Conservation (phyloP, 2,888 invertebrate genomes). For the Polydrusus tereticollis region DNA sequence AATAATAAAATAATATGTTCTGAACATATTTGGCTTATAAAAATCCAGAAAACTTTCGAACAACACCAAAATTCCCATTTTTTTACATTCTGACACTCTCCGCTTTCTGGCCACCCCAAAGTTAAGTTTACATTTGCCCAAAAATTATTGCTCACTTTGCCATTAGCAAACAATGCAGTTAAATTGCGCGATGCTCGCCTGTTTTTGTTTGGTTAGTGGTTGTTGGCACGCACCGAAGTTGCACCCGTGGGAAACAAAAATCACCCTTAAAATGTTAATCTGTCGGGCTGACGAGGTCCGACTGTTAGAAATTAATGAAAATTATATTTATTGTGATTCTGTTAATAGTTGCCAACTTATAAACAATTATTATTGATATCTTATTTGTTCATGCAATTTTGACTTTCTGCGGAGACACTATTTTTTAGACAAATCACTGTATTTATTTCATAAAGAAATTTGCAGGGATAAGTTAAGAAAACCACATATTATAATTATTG, state of each 20-base stretch:
- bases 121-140: slow-evolving; percentile 41
- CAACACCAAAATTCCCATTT: background rate
- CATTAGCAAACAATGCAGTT: slow-evolving; percentile 60
- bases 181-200: slow-evolving; percentile 59
- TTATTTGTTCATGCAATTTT: too few relatives aligned
- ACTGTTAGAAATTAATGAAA: slow-evolving; percentile 44
- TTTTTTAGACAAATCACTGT: too few relatives aligned
- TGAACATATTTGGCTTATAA: too few relatives aligned
- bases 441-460: too few relatives aligned
- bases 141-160: slow-evolving; percentile 57
- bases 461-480: too few relatives aligned
- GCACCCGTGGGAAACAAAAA: slow-evolving; percentile 62
- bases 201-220: slow-evolving; percentile 64
- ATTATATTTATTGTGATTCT: too few relatives aligned
- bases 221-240: slow-evolving; percentile 63
- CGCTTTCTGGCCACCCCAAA: slow-evolving; percentile 34
- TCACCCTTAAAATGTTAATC: slow-evolving; percentile 43
- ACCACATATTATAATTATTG: too few relatives aligned
- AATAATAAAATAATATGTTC: too few relatives aligned
- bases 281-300: slow-evolving; percentile 50
- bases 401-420: too few relatives aligned
- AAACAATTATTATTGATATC: too few relatives aligned
- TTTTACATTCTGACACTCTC: background rate
- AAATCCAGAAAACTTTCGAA: background rate
- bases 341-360: too few relatives aligned